Conservation (phyloP, 1,140 invertebrate genomes). For the Drosophila kepulauana region DNA sequence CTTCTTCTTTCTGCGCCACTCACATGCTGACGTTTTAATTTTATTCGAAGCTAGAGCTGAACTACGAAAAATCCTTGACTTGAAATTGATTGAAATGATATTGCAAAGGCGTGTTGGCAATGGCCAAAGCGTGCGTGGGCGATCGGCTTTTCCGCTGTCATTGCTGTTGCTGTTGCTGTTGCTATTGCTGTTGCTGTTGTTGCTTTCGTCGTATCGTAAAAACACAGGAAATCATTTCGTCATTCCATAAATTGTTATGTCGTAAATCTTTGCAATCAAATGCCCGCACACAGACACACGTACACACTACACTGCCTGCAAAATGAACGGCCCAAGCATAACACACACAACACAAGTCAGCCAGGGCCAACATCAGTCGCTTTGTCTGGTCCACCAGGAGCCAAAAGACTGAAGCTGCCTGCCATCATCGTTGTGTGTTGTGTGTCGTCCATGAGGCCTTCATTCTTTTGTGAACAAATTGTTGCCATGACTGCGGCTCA, state of each 20-base stretch:
- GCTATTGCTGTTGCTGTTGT: constrained; percentile 2
- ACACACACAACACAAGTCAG: constrained; percentile 6
- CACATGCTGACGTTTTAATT: constrained; percentile 82
- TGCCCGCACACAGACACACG: constrained; percentile 49
- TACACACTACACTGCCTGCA: constrained; percentile 2
- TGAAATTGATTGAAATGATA: constrained; percentile 83
- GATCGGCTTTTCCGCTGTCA: constrained; percentile 32
- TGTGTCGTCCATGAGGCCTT: constrained; percentile 58
- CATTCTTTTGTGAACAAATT: constrained; percentile 48
- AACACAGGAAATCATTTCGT: constrained; percentile 83
- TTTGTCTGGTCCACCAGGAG: constrained; percentile 20
- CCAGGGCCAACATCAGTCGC: constrained; percentile 21
- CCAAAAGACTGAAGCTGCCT: not conserved
- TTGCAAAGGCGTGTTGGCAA: constrained; percentile 72
- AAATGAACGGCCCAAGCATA: constrained; percentile 3
- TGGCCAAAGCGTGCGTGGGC: constrained; percentile 50
- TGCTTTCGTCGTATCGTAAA: constrained; percentile 55
- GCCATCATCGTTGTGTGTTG: not conserved
- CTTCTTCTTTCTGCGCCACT: constrained; percentile 12
- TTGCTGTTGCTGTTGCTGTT: not conserved
- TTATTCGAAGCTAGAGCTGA: constrained; percentile 56
- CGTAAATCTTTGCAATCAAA: constrained; percentile 82
- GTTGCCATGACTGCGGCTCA: constrained; percentile 52
- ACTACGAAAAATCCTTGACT: constrained; percentile 66
- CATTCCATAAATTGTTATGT: constrained; percentile 84